A percentile compares a stretch with the other conserved stretches of the same genome.
Evolutionary conservation across 2,113 vertebrate genomes (phyloP).

Genomic region (Syrrhaptes paradoxus): DNA sequence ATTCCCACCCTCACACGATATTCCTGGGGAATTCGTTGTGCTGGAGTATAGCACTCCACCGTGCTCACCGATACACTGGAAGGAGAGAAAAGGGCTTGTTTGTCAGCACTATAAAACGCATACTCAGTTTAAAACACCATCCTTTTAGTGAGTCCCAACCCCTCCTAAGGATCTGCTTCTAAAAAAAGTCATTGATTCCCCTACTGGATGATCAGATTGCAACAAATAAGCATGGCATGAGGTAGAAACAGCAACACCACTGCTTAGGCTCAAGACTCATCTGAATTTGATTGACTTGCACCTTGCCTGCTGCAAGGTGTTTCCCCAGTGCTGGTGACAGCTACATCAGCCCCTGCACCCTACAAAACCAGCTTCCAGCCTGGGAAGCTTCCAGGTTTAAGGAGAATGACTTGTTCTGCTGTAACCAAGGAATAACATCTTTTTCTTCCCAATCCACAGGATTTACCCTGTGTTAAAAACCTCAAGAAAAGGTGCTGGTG

Average conservation of each 20-base stretch:
- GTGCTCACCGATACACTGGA: slow-evolving; percentile 61
- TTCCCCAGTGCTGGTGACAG: neutral
- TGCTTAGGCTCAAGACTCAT: neutral
- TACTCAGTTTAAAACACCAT: neutral
- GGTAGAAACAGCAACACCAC: neutral
- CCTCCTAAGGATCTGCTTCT: neutral
- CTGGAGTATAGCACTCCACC: slow-evolving; percentile 88
- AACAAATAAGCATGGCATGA: neutral
- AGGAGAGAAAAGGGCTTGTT: neutral
- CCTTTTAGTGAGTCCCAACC: neutral
- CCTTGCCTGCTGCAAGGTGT: neutral
- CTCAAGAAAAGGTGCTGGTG: neutral
- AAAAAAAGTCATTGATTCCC: neutral
- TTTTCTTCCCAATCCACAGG: neutral
- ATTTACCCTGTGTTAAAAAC: neutral
- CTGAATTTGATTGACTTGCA: neutral
- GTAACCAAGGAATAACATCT: neutral
- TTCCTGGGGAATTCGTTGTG: slow-evolving; percentile 73
- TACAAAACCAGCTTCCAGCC: neutral
- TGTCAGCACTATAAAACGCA: neutral
- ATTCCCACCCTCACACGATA: slow-evolving; percentile 84
- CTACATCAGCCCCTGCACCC: neutral
- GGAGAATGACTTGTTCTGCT: neutral
- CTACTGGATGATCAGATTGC: neutral
- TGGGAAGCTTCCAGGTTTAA: neutral